Evolutionary conservation across 2,888 invertebrate genomes (phyloP), one percentile per base, ranked within the genome.

Genomic region (Tigriopus californicus): DNA sequence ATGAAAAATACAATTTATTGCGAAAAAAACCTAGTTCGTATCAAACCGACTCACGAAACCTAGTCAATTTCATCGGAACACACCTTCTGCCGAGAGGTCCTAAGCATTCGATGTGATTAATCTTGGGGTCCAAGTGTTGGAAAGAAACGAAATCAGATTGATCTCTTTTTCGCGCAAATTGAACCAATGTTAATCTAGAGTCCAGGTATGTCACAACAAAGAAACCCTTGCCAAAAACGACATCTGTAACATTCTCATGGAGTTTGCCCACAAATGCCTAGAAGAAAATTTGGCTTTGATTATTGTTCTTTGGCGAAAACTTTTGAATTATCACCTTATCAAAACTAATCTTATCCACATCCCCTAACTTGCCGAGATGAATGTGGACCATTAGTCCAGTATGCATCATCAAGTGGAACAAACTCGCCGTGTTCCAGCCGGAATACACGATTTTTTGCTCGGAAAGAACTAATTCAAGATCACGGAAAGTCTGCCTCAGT

Each of bases 381-480:
- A 56, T 46, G 20, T 56, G 42, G 10, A 46, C 12, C 8, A 56
- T 41, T 8, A 56, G 18, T 1, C 56, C 46, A 3, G 56, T 44
- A 12, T 44, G 20, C 18, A 56, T 12, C 40, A 56, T 46, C 22
- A 56, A 24, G 13, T 56, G 56, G 20, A 42, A 22, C 20, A 56
- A 46, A 22, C 22, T 44, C 18, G 44, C 13, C 12, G 44, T 20
- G n/a, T 46, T 42, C 56, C 56, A 56, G 8, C 18, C 18, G 10
- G 56, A 44, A 46, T 44, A 56, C 42, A 56, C 46, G n/a, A 56
- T 33, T 13, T n/a, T 22, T 24, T 56, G 56, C 25, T 56, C 56
- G 15, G 22, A 12, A 20, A 56, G 22, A 44, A 56, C 18, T 12
- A 44, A 13, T 56, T 56, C 56, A 42, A 56, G 13, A 13, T 56